Conservation (phyloP, 2,113 vertebrate species). For the Otis tarda region DNA sequence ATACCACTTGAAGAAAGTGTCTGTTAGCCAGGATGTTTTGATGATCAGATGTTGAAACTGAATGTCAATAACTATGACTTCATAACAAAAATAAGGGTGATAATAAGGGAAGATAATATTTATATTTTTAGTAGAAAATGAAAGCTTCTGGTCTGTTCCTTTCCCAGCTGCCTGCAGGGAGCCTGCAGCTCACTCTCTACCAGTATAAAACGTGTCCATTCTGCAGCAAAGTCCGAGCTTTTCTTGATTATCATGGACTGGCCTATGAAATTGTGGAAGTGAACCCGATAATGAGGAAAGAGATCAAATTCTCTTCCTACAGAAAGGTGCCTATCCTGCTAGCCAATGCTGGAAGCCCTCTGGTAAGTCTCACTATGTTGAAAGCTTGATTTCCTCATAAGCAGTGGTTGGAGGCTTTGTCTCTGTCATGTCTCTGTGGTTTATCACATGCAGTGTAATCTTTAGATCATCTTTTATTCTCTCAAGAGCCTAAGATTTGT, state of each 20-base stretch:
- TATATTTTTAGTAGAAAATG: neutral
- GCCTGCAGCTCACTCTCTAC: constrained; percentile 86
- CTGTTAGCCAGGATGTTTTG: neutral
- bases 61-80: neutral
- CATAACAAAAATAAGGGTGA: neutral
- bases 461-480: neutral
- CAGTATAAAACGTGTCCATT: constrained; percentile 98
- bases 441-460: neutral
- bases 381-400: neutral
- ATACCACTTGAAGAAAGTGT: neutral
- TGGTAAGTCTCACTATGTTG: constrained; percentile 68
- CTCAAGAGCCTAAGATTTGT: neutral
- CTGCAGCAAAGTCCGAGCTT: constrained; percentile 97
- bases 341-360: constrained; percentile 64
- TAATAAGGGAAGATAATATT: neutral
- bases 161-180: constrained; percentile 43
- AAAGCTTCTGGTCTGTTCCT: neutral
- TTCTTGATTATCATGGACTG: constrained; percentile 91
- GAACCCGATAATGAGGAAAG: constrained; percentile 90
- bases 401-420: neutral
- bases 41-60: neutral
- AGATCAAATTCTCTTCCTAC: constrained; percentile 95
- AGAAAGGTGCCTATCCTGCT: constrained; percentile 93
- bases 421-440: neutral
- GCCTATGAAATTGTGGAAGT: constrained; percentile 93